These are phyloP conservation scores for Drosophila tani DNA, from an alignment of 1,140 invertebrate species.

Conservation along the genomic window DNA sequence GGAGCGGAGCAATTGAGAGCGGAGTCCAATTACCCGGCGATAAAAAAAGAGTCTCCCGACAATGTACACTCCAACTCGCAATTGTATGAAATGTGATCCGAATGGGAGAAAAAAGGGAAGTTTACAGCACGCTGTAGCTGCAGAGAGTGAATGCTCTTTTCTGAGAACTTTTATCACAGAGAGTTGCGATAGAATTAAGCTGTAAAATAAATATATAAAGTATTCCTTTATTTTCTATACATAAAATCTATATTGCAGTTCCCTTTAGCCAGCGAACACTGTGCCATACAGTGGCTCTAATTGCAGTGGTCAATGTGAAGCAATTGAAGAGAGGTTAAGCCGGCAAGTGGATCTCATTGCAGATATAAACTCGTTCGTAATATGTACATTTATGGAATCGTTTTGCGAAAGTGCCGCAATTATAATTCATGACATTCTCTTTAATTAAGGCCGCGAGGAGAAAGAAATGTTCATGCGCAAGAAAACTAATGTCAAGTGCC, in stretches of 20 bases:
- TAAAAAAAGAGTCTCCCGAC: constrained; percentile 34
- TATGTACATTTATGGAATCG: constrained; percentile 9
- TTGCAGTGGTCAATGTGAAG: too few relatives aligned
- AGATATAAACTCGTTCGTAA: not conserved
- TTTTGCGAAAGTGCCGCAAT: constrained; percentile 34
- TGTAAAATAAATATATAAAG: too few relatives aligned
- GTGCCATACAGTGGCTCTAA: not conserved
- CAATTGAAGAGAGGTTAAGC: constrained; percentile 10
- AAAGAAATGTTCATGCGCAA: constrained; percentile 25
- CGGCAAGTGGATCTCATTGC: constrained; percentile 2
- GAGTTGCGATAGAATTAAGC: not conserved
- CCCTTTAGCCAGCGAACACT: not conserved
- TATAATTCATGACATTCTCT: constrained; percentile 41
- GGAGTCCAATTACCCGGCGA: constrained; percentile 43
- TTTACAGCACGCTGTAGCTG: not conserved
- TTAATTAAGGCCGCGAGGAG: constrained; percentile 34
- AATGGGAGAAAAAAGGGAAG: not conserved
- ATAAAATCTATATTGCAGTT: not conserved
- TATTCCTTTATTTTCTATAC: too few relatives aligned
- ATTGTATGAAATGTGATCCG: constrained; percentile 48
- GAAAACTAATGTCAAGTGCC: constrained; percentile 60
- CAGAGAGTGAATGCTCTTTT: not conserved
- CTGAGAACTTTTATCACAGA: too few relatives aligned
- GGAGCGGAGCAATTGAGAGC: constrained; percentile 24
- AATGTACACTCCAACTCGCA: constrained; percentile 26